Evolutionary conservation across 2,113 vertebrate species (phyloP).

Genomic region (Oreotrochilus melanogaster): DNA sequence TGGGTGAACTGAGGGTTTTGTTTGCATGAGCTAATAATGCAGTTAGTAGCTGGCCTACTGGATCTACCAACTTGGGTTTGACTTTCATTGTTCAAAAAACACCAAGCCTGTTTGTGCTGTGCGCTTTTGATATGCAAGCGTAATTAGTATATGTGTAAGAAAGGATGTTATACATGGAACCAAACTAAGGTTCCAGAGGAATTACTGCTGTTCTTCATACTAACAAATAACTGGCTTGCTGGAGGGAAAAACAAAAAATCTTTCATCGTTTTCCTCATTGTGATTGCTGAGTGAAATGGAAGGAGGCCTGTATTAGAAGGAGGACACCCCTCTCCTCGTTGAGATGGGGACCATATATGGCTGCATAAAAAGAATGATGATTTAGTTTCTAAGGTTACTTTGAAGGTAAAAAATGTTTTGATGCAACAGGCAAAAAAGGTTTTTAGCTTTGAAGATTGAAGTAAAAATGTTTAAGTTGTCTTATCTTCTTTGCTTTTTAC

Average conservation of each 20-base stretch:
- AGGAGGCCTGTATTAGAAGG: background rate
- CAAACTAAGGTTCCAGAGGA: background rate
- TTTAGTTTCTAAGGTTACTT: background rate
- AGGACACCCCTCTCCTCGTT: background rate
- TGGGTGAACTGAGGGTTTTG: background rate
- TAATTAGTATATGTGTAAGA: background rate
- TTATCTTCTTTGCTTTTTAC: background rate
- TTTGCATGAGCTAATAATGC: background rate
- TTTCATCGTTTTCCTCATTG: background rate
- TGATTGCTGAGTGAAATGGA: background rate
- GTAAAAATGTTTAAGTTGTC: background rate
- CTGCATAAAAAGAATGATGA: background rate
- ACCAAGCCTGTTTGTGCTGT: background rate
- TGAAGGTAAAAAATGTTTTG: background rate
- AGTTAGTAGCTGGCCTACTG: background rate
- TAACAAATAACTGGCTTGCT: background rate
- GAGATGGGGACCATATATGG: background rate
- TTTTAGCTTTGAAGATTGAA: background rate
- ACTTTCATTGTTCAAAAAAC: fast-evolving
- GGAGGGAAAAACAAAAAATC: background rate
- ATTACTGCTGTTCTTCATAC: background rate
- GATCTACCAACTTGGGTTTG: background rate
- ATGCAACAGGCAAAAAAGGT: too few relatives aligned
- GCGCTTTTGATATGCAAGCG: background rate
- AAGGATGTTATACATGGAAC: background rate